Evolutionary conservation across 2,888 invertebrate genomes (phyloP), one percentile per base, ranked within the genome.

Genomic region (Glaucopsyche alexis): DNA sequence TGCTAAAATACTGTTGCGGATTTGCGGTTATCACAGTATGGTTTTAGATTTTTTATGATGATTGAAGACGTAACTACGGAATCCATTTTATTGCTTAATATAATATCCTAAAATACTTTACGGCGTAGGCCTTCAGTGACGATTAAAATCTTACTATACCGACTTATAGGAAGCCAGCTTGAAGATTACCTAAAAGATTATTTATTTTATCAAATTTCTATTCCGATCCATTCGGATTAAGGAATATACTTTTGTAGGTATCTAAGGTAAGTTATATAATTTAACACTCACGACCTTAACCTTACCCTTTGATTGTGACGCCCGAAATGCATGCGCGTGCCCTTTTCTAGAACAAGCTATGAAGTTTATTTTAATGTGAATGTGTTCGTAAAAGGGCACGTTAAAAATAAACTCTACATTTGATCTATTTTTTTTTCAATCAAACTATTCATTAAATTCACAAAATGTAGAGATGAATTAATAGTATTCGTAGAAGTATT

Each of bases 61-160:
- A 83, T 81, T 79, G 80, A 80, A 85, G 84, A 81, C 80, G 67
- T 67, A 16, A 16, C 45, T 80, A 77, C 79, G 76, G 78, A 76
- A 42, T 6, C 16, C 4, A 45, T 84, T 87, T 87, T 87, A 89
- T 86, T 83, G 84, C 84, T 81, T 81, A 81, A 78, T 78, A 84
- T 85, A 87, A 84, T 19, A 6, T 19, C 42, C 67, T 42, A 19
- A 45, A 47, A 47, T 67, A 67, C 67, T 19, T 67, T 67, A 67
- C 7, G 2, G 45, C 67, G 42, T 9, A 6, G 67, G 16, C 67
- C 45, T 16, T 55, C 19, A 19, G 19, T 60, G 14, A 29, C 29
- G 29, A 60, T 60, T 19, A 14, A 29, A 55, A 19, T 47, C 13
- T 55, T 55, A 16, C 55, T 55, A 55, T 19, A 55, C 11, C 7